Base-by-base conservation (phyloP, 2,888 invertebrate species). In the Andrena bucephala region DNA sequence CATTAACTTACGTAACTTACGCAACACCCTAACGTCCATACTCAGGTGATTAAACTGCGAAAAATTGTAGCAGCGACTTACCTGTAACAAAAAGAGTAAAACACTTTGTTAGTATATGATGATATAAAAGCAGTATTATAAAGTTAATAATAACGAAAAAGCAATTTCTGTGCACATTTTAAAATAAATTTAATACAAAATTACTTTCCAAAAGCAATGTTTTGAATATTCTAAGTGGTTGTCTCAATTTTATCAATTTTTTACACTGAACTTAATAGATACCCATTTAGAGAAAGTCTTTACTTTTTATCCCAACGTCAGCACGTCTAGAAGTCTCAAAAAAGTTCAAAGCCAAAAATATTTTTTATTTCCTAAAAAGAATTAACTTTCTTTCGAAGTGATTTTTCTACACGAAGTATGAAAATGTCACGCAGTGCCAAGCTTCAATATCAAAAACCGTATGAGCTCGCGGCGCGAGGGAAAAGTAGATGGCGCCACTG, bases 61-160 rank as follows among this genome's bases (percentile, higher is more conserved):
- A 42, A 57, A 59, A 42, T 59, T 52, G 42, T 16, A 54, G 36
- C 72, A 31, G 54, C 54, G 10, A 87, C 87, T 87, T 87, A 87
- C 87, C 87, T 87, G 79, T 36, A 87, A 87, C 87, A 87, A 29
- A 80, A 75, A 83, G 59, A 33, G 48, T 7, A 2, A n/a, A 31
- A 48, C 6, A 42, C 2, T 3, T n/a, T 2, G 54, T 78, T 77
- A 76, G 13, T 69, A 50, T 1, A 24, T 27, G 2, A 3, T 20
- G 3, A 31, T 8, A 65, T 48, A 57, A 13, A 54, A 33, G 29
- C 8, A 42, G 16, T 42, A 16, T 16, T 42, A 42, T 42, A 42
- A 42, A 42, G 4, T 5, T 42, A 60, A 57, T 20, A 52, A 20
- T 27, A 24, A 42, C 7, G 2, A 29, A 42, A 16, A 16, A 24